A percentile compares a stretch with the other conserved stretches of the same genome.
phyloP scores from a whole-genome alignment of 2,888 invertebrate genomes.

The Eupithecia abbreviata region DNA sequence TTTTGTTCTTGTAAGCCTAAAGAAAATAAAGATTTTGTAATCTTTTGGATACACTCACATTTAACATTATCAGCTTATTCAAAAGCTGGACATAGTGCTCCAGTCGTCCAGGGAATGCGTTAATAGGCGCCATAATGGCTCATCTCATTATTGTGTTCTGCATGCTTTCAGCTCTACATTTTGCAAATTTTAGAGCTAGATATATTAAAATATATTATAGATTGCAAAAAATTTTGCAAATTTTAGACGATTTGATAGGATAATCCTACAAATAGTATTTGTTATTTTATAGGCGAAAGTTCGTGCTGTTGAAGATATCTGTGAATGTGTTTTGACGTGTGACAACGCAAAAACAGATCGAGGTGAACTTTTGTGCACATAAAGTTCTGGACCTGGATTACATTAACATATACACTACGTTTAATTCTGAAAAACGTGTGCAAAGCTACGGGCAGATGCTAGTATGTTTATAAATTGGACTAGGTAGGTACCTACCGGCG shows the following conservation, averaged over 20 bases:
- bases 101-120: too few relatives aligned
- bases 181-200: too few relatives aligned
- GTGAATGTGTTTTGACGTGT: not conserved
- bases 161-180: not conserved
- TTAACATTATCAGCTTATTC: too few relatives aligned
- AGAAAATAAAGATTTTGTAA: too few relatives aligned
- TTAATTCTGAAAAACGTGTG: not conserved
- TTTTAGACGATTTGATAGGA: not conserved
- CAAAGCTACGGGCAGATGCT: not conserved
- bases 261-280: not conserved
- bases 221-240: not conserved
- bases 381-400: not conserved
- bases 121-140: not conserved
- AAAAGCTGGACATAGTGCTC: too few relatives aligned
- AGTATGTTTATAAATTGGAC: not conserved
- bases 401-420: not conserved
- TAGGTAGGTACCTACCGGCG: not conserved
- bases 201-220: not conserved
- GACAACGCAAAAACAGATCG: not conserved
- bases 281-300: not conserved
- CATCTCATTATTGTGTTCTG: not conserved
- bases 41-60: too few relatives aligned
- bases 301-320: not conserved
- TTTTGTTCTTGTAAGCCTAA: too few relatives aligned
- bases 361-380: not conserved